Base-by-base conservation (phyloP, 2,113 vertebrate genomes). In the Speoplatyrhinus poulsoni region DNA sequence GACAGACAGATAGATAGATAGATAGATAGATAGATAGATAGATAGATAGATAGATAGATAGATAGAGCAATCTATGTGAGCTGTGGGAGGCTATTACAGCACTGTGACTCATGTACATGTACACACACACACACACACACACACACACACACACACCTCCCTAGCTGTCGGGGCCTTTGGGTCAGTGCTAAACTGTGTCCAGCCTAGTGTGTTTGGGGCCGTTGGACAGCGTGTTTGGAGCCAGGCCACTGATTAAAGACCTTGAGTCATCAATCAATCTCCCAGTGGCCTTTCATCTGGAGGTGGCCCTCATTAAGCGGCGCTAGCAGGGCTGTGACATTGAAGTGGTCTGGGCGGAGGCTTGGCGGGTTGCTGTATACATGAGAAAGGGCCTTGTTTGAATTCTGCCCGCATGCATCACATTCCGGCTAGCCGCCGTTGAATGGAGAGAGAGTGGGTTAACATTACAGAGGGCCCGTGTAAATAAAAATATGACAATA, bases 161-260 rank as follows among this genome's bases (percentile, higher is more conserved):
- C 26, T 15, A 15, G 58, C 26, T 4, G 11, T 0, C 72, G 70
- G 69, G 72, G 75, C 80, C 80, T 55, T 72, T 60, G 83, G 82
- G 80, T 73, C 74, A 76, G 48, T 7, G 0, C 56, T 47, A 70
- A 79, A 72, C 79, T 41, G 33, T 50, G 80, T 80, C 59, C 67
- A 68, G 1, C 68, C n/a, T 2, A 32, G 9, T 54, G 55, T 13
- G 4, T 36, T 65, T 50, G 52, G 54, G 49, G 12, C 70, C 73
- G 82, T 83, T 74, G 75, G 80, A 70, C 76, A 85, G 60, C 75
- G 69, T 85, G 82, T 88, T 84, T 81, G 81, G 84, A 76, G 84
- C 79, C 73, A 50, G 70, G 79, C 75, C 70, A 36, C 81, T 90
- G 85, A 91, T 91, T 91, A 89, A 89, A 91, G 88, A 89, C 81